phyloP scores from a whole-genome alignment of 1,140 invertebrate genomes.

The Drosophila setifemur region DNA sequence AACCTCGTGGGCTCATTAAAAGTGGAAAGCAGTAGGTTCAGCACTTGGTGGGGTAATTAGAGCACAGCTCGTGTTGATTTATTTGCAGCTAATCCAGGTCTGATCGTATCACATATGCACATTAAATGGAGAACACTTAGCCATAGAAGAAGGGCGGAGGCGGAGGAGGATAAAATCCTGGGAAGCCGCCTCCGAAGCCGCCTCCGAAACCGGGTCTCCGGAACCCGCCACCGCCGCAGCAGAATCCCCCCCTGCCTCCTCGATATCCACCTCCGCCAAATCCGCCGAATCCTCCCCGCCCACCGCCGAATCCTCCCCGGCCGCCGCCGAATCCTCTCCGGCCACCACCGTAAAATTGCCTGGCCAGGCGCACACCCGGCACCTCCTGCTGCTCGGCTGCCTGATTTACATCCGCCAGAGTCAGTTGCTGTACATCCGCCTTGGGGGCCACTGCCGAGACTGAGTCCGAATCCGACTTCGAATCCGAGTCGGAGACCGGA shows the following conservation, averaged over 20 bases:
- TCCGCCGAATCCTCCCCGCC: neutral
- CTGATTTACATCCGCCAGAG: conserved; percentile 74
- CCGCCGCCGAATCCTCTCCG: conserved; percentile 27
- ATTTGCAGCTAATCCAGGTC: conserved; percentile 33
- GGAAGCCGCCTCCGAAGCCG: conserved; percentile 11
- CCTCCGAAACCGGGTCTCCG: conserved; percentile 11
- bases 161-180: conserved; percentile 26
- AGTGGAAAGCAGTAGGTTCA: conserved; percentile 4
- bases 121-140: conserved; percentile 47
- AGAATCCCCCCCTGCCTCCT: conserved; percentile 1
- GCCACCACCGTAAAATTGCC: conserved; percentile 53
- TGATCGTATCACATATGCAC: conserved; percentile 47
- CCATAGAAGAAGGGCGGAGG: conserved; percentile 51
- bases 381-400: conserved; percentile 52
- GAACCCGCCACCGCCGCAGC: conserved; percentile 2
- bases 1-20: neutral
- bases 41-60: conserved; percentile 44
- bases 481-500: neutral
- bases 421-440: conserved; percentile 69
- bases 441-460: neutral
- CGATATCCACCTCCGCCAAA: conserved; percentile 5
- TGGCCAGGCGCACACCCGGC: conserved; percentile 56
- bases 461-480: neutral
- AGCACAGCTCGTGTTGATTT: conserved; percentile 46
- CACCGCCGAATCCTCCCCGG: conserved; percentile 14